phyloP scores from a whole-genome alignment of 2,888 invertebrate species.

The Endomychus coccineus region DNA sequence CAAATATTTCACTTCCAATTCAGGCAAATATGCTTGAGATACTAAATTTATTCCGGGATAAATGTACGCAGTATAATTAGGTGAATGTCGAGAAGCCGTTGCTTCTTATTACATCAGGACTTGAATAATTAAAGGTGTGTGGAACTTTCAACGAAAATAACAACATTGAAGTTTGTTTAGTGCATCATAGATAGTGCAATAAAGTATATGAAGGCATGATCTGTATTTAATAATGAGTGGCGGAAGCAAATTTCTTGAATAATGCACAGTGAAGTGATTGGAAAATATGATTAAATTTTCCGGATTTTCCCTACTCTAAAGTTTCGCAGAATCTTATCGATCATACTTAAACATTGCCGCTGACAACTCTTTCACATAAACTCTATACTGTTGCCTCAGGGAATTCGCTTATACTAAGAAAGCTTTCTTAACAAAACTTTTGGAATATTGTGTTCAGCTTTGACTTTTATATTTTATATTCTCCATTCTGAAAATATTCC shows the following conservation, averaged over 20 bases:
- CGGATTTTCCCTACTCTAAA: constrained; percentile 28
- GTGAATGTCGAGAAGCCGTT: no score
- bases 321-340: constrained; percentile 34
- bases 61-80: no score
- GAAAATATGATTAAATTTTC: constrained; percentile 34
- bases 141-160: no score
- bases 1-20: no score
- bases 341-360: constrained; percentile 37
- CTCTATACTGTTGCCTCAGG: constrained; percentile 37
- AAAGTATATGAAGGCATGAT: no score
- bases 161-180: no score
- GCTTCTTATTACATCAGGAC: no score
- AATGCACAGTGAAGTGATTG: constrained; percentile 26
- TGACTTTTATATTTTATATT: constrained; percentile 38
- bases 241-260: constrained; percentile 22
- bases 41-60: no score
- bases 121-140: no score
- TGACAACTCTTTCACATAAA: constrained; percentile 43
- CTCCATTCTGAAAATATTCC: constrained; percentile 30
- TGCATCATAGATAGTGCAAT: no score
- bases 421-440: constrained; percentile 39
- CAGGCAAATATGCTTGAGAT: no score
- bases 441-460: constrained; percentile 36
- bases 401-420: constrained; percentile 37
- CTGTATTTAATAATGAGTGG: constrained; percentile 4